These are phyloP conservation scores for Troides helena DNA, from an alignment of 2,888 invertebrate genomes.

Conservation along the genomic window DNA sequence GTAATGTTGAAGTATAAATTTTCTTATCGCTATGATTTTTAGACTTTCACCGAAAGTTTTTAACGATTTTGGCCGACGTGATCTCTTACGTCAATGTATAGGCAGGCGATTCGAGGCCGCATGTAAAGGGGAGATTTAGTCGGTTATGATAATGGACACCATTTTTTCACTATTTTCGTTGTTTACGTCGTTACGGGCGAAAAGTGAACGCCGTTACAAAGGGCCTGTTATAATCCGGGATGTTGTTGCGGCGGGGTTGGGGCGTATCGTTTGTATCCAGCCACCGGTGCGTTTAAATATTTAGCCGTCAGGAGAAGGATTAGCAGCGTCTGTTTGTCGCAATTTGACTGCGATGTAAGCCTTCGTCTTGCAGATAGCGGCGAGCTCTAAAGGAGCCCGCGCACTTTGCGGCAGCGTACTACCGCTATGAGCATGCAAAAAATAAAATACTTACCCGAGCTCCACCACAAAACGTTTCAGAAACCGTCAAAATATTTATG, in stretches of 20 bases:
- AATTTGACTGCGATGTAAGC: constrained; percentile 48
- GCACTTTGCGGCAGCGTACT: neutral
- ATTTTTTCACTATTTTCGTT: constrained; percentile 36
- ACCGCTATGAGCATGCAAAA: neutral
- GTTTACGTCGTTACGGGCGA: constrained; percentile 53
- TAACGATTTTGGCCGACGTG: constrained; percentile 28
- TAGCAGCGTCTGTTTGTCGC: constrained; percentile 63
- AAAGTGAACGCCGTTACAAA: constrained; percentile 66
- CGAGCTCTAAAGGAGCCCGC: constrained; percentile 32
- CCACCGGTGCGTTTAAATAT: constrained; percentile 65
- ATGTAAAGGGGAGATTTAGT: constrained; percentile 45
- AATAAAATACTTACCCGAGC: neutral
- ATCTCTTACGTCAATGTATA: constrained; percentile 14
- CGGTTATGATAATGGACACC: constrained; percentile 40
- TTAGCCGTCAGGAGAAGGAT: constrained; percentile 67
- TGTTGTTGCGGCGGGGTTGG: constrained; percentile 68
- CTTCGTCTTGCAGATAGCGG: constrained; percentile 35
- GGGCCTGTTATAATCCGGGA: constrained; percentile 63
- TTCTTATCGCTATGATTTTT: constrained; percentile 53
- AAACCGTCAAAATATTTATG: constrained; percentile 1
- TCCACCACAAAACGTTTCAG: neutral
- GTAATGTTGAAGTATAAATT: constrained; percentile 45
- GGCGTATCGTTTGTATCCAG: constrained; percentile 67
- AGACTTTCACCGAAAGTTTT: constrained; percentile 52
- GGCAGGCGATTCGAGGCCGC: constrained; percentile 34